Conservation (phyloP, 2,797 vertebrate genomes). For the Tachyglossus aculeatus region DNA sequence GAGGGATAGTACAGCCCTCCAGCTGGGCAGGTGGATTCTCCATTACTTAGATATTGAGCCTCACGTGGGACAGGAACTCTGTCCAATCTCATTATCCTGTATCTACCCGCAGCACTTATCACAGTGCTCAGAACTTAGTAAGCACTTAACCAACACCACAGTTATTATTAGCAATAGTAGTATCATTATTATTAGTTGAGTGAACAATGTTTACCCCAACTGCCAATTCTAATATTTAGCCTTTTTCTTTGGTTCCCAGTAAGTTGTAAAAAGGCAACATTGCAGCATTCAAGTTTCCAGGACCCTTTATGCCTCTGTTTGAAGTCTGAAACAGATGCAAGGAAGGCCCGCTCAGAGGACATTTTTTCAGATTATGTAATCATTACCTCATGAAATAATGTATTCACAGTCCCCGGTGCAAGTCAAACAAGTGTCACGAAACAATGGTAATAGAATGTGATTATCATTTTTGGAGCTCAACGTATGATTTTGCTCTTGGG, state of each 20-base stretch:
- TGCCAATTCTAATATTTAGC: constrained; percentile 18
- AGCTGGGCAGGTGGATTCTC: no score
- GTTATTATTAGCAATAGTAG: no score
- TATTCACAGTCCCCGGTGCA: neutral
- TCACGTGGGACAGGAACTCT: no score
- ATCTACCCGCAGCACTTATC: no score
- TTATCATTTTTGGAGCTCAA: neutral
- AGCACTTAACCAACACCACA: no score
- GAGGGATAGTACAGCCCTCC: no score
- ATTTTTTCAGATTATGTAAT: neutral
- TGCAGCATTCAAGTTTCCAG: neutral
- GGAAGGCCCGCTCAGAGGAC: neutral
- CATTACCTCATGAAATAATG: constrained; percentile 12
- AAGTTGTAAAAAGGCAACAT: constrained; percentile 29
- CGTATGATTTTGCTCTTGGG: neutral
- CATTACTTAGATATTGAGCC: no score
- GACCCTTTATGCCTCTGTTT: neutral
- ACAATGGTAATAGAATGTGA: neutral
- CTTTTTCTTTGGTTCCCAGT: neutral
- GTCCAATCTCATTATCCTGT: no score
- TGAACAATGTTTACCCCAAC: neutral
- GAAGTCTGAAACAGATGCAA: neutral
- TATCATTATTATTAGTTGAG: no score
- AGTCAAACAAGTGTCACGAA: constrained; percentile 9
- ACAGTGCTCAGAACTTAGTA: no score